These are phyloP conservation scores for Sesamia inferens DNA, from an alignment of 2,888 invertebrate species.

Conservation along the genomic window DNA sequence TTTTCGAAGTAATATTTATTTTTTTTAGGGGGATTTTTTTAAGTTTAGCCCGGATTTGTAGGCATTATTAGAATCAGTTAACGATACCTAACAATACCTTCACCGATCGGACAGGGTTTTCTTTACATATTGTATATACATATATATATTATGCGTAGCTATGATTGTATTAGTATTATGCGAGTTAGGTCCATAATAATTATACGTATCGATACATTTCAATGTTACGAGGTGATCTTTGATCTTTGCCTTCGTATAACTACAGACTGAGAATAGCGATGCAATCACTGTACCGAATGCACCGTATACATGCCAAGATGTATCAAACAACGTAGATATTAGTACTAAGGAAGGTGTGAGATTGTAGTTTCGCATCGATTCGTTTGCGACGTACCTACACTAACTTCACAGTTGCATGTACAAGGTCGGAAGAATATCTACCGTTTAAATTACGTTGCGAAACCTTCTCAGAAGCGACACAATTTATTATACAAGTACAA, in stretches of 20 bases:
- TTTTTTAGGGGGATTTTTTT: no score
- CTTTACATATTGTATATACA: no score
- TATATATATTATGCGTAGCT: slow-evolving; percentile 1
- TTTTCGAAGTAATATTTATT: no score
- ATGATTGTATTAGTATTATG: slow-evolving; percentile 7
- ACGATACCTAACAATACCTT: no score
- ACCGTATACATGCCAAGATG: slow-evolving; percentile 60
- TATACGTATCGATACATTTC: slow-evolving; percentile 38
- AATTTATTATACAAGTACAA: slow-evolving; percentile 31
- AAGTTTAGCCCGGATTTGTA: no score
- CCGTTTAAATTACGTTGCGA: slow-evolving; percentile 45
- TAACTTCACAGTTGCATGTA: slow-evolving; percentile 40
- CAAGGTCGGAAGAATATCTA: slow-evolving; percentile 55
- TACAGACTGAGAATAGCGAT: slow-evolving; percentile 41
- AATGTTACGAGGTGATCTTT: slow-evolving; percentile 47
- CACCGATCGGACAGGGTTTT: no score
- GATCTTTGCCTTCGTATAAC: slow-evolving; percentile 41
- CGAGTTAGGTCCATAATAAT: slow-evolving; percentile 18
- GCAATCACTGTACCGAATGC: slow-evolving; percentile 39
- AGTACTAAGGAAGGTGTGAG: slow-evolving; percentile 46
- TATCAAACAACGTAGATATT: slow-evolving; percentile 47
- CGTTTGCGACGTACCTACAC: slow-evolving; percentile 21
- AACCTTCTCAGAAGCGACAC: slow-evolving; percentile 42
- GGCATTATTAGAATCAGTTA: no score
- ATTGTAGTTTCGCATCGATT: slow-evolving; percentile 35